Conservation (phyloP, 1,140 invertebrate species). For the Hypothenemus hampei region DNA sequence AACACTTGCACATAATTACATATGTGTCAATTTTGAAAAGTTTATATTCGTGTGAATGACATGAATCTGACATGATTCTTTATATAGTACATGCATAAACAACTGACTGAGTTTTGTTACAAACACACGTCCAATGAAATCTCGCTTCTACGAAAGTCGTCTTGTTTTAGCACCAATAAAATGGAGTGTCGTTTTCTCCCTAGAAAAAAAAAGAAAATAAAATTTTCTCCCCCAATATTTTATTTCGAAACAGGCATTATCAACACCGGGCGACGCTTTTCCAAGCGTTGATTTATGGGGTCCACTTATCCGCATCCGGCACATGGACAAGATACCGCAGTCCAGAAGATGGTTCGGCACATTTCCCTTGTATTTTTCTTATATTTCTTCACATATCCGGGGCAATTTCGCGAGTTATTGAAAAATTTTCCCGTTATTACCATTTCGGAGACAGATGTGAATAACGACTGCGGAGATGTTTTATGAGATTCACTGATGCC, state of each 20-base stretch:
- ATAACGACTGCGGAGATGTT: slow-evolving; percentile 8
- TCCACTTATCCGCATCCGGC: slow-evolving; percentile 11
- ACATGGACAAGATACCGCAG: slow-evolving; percentile 11
- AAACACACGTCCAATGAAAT: too few species aligned
- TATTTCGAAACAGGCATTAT: slow-evolving; percentile 20
- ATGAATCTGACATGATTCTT: too few species aligned
- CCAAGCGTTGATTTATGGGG: slow-evolving; percentile 3
- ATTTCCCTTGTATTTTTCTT: slow-evolving; percentile 13
- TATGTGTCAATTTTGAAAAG: too few species aligned
- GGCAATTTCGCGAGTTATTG: slow-evolving; percentile 15
- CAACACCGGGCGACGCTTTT: slow-evolving; percentile 12
- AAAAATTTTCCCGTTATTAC: slow-evolving; percentile 12
- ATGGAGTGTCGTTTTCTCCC: background rate
- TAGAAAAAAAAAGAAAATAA: background rate
- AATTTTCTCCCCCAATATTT: slow-evolving; percentile 8
- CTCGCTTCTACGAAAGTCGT: too few species aligned
- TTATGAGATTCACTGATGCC: too few species aligned
- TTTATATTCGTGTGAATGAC: too few species aligned
- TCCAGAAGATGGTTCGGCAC: slow-evolving; percentile 10
- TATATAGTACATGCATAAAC: too few species aligned
- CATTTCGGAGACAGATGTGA: slow-evolving; percentile 10
- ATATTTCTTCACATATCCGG: slow-evolving; percentile 13
- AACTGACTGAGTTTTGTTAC: too few species aligned
- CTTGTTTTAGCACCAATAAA: background rate
- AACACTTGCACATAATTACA: too few species aligned